phyloP scores from a whole-genome alignment of 2,888 invertebrate species.

The Incurvaria masculella region DNA sequence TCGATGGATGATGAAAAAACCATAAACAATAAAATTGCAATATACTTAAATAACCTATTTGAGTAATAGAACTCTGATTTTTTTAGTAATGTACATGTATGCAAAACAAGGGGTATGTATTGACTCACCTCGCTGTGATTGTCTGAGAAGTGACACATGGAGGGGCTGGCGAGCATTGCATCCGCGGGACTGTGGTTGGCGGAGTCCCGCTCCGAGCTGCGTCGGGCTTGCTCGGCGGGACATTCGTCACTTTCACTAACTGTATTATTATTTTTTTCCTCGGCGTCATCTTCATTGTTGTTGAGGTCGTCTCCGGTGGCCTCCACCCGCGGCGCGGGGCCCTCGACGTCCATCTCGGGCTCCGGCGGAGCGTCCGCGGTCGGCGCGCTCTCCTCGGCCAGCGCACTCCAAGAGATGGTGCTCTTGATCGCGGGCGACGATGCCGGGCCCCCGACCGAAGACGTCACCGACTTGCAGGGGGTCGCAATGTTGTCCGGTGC shows the following conservation, averaged over 20 bases:
- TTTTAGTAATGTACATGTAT: no score
- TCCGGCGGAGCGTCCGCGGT: neutral
- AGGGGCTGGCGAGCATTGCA: constrained; percentile 65
- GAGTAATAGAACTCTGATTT: no score
- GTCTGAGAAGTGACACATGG: constrained; percentile 66
- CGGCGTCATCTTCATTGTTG: constrained; percentile 30
- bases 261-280: constrained; percentile 32
- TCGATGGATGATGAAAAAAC: no score
- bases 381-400: no score
- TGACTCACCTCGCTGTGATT: constrained; percentile 61
- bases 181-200: constrained; percentile 77
- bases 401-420: neutral
- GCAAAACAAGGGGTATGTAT: no score
- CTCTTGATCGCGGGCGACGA: neutral
- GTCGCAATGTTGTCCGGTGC: neutral
- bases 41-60: no score
- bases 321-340: constrained; percentile 1
- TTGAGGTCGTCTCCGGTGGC: constrained; percentile 27
- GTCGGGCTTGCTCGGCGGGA: constrained; percentile 37
- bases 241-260: constrained; percentile 27
- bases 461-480: neutral
- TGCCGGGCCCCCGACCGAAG: neutral
- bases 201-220: constrained; percentile 60
- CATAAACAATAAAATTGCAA: no score
- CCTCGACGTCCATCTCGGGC: neutral